Evolutionary conservation across 2,113 vertebrate genomes (phyloP).

Genomic region (Aldabrachelys gigantea): DNA sequence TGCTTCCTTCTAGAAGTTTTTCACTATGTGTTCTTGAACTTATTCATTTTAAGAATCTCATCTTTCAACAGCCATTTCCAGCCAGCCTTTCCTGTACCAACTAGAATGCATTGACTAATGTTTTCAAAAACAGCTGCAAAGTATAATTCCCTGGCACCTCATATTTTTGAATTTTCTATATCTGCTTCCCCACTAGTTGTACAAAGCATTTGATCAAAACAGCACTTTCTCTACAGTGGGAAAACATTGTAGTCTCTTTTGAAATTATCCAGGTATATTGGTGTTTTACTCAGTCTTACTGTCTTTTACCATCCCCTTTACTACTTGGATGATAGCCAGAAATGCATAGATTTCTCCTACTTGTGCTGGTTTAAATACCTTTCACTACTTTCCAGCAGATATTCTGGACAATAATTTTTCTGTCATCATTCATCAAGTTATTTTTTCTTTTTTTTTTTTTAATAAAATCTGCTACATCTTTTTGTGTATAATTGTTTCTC

Average conservation of each 20-base stretch:
- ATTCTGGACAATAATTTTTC: conserved; percentile 52
- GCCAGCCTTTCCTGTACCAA: conserved; percentile 58
- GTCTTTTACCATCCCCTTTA: conserved; percentile 75
- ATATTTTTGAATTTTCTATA: conserved; percentile 71
- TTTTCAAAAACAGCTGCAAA: conserved; percentile 69
- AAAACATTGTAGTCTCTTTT: conserved; percentile 68
- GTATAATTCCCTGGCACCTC: conserved; percentile 73
- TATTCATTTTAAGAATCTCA: conserved; percentile 52
- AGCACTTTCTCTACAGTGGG: conserved; percentile 55
- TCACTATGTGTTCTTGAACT: conserved; percentile 39
- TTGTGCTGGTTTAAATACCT: conserved; percentile 62
- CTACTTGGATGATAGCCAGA: conserved; percentile 71
- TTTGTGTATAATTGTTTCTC: conserved; percentile 28
- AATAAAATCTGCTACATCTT: conserved; percentile 16
- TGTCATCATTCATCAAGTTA: neutral
- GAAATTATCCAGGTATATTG: conserved; percentile 76
- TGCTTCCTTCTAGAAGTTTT: conserved; percentile 47
- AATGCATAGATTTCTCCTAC: conserved; percentile 65
- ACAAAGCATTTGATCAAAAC: conserved; percentile 60
- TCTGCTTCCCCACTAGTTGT: conserved; percentile 64
- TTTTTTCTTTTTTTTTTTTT: conserved; percentile 24
- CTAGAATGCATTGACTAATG: conserved; percentile 57
- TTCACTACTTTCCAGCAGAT: conserved; percentile 53
- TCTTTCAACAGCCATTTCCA: conserved; percentile 67
- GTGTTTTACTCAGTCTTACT: conserved; percentile 71